Conservation (phyloP, 2,797 vertebrate genomes). For the Anableps anableps region DNA sequence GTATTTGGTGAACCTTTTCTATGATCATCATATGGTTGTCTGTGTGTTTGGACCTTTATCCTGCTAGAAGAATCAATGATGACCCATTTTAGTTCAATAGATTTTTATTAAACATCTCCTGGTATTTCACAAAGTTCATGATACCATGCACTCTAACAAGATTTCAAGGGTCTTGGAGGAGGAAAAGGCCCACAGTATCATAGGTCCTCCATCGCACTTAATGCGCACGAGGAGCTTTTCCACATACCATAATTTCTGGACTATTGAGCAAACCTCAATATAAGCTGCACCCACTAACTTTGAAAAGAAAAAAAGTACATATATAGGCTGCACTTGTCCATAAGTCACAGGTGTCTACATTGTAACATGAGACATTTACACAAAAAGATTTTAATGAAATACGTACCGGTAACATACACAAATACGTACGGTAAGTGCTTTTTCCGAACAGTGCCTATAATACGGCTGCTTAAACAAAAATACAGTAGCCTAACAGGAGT, state of each 20-base stretch:
- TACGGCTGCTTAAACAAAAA: neutral
- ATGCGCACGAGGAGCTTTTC: too few relatives aligned
- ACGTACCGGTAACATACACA: neutral
- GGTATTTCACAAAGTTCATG: neutral
- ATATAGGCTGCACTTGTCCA: neutral
- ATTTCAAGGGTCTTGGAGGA: neutral
- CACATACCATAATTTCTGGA: neutral
- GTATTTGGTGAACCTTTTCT: neutral
- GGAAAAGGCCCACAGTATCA: neutral
- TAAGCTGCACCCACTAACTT: too few relatives aligned
- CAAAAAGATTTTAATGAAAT: neutral
- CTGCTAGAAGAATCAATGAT: neutral
- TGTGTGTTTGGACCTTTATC: neutral
- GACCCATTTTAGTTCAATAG: neutral
- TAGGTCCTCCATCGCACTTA: neutral
- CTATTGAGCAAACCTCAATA: neutral
- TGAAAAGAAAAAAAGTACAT: too few relatives aligned
- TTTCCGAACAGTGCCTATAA: neutral
- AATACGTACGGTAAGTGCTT: neutral
- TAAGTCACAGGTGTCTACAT: neutral
- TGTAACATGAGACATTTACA: neutral
- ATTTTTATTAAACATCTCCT: neutral
- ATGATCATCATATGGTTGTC: neutral
- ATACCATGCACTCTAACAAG: neutral
- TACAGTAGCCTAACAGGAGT: too few relatives aligned